Evolutionary conservation across 2,888 invertebrate species (phyloP), one percentile per base, ranked within the genome.

Genomic region (Dilophus febrilis): DNA sequence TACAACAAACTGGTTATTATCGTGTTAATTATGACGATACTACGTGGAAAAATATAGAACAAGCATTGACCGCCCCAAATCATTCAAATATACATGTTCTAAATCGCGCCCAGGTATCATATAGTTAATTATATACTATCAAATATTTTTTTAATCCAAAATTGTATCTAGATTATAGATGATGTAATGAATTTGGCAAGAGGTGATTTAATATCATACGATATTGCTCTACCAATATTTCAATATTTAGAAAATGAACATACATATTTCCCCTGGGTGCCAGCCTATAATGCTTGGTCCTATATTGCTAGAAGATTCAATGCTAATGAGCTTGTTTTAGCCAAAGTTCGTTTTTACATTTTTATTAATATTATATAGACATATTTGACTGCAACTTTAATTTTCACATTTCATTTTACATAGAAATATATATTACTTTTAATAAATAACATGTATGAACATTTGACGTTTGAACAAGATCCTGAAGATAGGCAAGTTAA

Each of bases 161-260:
- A 6, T 22, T 22, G 8, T 6, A 22, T 22, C 27, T 46, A 71
- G 66, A 66, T 80, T 19, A 70, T 91, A 11, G 82, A 90, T 50
- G 92, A 92, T 57, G 67, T 78, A 2, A 66, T 82, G 48, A 76
- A 76, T 57, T 66, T 81, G 42, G 84, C 82, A n/a, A 68, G 77
- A 36, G 69, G 74, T n/a, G 72, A 72, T 2, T 49, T 68, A 17
- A 60, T 80, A 44, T 50, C 57, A 1, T 82, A 83, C 51, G 55
- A 58, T 0, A 57, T 67, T 13, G 74, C 79, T 0, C 66, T 90
- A 34, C 64, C 68, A 13, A 65, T 83, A 17, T 64, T 78, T 0
- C 65, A 68, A 2, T 91, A 85, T 63, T 63, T 91, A 44, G 57
- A 64, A 39, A 60, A 68, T 10, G 83, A 84, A 57, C 67, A 58